These are phyloP conservation scores for Limnephilus lunatus DNA, from an alignment of 2,888 invertebrate species.

Conservation along the genomic window DNA sequence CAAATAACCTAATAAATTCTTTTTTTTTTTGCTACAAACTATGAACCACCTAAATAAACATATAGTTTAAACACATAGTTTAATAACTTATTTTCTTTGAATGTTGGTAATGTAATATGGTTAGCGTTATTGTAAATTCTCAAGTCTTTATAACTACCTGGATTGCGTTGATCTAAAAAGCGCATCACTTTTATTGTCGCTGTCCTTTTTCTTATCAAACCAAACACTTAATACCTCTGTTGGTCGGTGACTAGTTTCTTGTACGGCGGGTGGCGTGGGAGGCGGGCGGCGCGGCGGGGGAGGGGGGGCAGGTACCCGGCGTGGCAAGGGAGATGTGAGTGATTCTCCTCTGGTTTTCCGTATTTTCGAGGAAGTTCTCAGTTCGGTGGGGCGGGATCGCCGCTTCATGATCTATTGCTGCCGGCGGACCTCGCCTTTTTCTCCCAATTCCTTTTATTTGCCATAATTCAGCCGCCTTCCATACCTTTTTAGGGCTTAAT, in stretches of 20 bases:
- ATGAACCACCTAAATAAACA: no score
- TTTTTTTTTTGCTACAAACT: background rate
- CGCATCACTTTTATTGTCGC: background rate
- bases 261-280: background rate
- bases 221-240: constrained; percentile 28
- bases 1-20: background rate
- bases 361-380: constrained; percentile 25
- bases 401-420: constrained; percentile 58
- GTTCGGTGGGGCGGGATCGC: constrained; percentile 55
- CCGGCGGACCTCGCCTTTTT: constrained; percentile 58
- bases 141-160: background rate
- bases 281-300: background rate
- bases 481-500: constrained; percentile 58
- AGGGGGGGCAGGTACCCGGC: background rate
- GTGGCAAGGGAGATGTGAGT: constrained; percentile 32
- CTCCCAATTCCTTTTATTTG: constrained; percentile 58
- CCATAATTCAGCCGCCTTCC: constrained; percentile 63
- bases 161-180: background rate
- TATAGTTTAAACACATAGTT: no score
- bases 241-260: constrained; percentile 15
- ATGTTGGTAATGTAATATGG: background rate
- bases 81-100: no score
- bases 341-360: constrained; percentile 42
- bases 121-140: background rate
- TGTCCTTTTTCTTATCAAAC: background rate